Base-by-base conservation (phyloP, 2,888 invertebrate species). In the Cephus nigrinus region DNA sequence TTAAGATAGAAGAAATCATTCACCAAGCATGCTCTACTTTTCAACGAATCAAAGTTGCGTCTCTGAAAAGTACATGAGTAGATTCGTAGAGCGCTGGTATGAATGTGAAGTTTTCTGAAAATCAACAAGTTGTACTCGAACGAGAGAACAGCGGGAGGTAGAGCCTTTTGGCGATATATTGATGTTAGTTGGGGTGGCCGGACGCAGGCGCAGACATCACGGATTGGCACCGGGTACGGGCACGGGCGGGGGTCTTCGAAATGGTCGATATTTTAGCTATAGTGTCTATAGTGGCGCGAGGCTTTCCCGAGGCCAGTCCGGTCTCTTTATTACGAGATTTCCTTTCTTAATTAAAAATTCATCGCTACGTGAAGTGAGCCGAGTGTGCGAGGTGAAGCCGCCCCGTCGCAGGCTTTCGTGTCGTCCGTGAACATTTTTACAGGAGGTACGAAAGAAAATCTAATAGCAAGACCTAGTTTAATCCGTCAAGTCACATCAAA, bases 261-360 rank as follows among this genome's bases (percentile, higher is more conserved):
- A 89, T 88, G 89, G 89, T 91, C 91, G 91, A 91, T 90, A 91
- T 89, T 88, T 85, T 87, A 88, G 85, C 87, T 89, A 88, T 89
- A 89, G 87, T 82, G 86, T 82, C 84, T 83, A 89, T 86, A 86
- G 89, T 90, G 88, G 89, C 87, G 88, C 89, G 88, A 89, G 88
- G 85, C 89, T 86, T 88, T 82, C 80, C 86, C 85, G 84, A 85
- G 84, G 83, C 82, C 84, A 86, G 86, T 85, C 81, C 82, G 82
- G 77, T 80, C 72, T 78, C 74, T 69, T 73, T 78, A 76, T 80
- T 40, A 76, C 71, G 12, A 71, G 71, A 71, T 71, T 71, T 71
- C 71, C 33, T 71, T 30, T 23, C 55, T 23, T 11, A 33, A 71
- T 71, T 33, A 71, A 71, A 71, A 31, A 71, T 71, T 71, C 71